phyloP scores from a whole-genome alignment of 23 tunicate species.

The Styela clava region DNA sequence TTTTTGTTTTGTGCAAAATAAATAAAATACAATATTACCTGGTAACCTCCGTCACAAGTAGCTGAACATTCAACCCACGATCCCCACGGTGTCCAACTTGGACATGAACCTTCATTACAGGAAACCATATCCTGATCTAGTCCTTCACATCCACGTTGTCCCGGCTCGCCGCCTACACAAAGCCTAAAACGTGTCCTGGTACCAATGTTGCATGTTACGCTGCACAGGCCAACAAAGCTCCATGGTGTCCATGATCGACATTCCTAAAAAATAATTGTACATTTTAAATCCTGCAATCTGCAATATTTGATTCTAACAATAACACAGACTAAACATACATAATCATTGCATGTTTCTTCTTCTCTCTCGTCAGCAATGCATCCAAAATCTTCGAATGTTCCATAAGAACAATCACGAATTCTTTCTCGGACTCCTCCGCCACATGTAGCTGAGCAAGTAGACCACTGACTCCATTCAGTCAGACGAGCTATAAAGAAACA shows the following conservation, averaged over 20 bases:
- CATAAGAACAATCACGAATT: constrained; percentile 30
- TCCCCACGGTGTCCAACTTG: constrained; percentile 50
- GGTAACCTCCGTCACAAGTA: constrained; percentile 61
- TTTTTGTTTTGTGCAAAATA: too few species aligned
- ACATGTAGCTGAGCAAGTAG: constrained; percentile 36
- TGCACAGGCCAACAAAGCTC: constrained; percentile 37
- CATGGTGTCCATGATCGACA: constrained; percentile 30
- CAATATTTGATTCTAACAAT: too few species aligned
- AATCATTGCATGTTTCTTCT: constrained; percentile 18
- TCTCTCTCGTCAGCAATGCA: constrained; percentile 37
- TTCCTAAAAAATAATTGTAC: constrained; percentile 25
- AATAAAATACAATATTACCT: constrained; percentile 23
- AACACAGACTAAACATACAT: neutral
- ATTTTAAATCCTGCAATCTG: neutral
- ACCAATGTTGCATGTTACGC: constrained; percentile 62
- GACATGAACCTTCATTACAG: constrained; percentile 51
- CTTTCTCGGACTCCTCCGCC: constrained; percentile 37
- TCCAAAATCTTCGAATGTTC: constrained; percentile 37
- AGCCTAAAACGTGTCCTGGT: constrained; percentile 18
- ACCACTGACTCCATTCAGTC: constrained; percentile 40
- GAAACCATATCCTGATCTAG: constrained; percentile 26
- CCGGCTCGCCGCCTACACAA: constrained; percentile 63
- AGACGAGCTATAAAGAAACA: constrained; percentile 5
- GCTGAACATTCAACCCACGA: constrained; percentile 51
- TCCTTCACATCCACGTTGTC: constrained; percentile 54